Base-by-base conservation (phyloP, 2,888 invertebrate species). In the Gibbula magus region DNA sequence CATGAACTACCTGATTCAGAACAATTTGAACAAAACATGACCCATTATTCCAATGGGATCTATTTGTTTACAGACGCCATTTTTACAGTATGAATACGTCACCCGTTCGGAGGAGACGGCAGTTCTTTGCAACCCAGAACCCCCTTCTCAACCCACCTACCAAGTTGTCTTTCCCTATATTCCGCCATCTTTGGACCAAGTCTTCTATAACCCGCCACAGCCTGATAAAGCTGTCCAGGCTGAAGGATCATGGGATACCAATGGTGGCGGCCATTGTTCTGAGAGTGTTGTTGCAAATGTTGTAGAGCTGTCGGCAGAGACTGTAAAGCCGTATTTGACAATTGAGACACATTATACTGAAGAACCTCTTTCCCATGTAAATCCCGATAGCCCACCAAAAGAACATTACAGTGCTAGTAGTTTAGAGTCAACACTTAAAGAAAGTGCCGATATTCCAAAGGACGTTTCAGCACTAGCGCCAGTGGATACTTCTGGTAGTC, bases 311-410 rank as follows among this genome's bases (percentile, higher is more conserved):
- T 66, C 77, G 13, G 32, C 76, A 16, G 25, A 54, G 20, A 39
- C 77, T 18, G 45, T 56, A 4, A 80, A 39, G 25, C 66, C 80
- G 16, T 86, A 82, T 67, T 53, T 77, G 51, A 79, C 74, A 25
- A 82, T 78, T 29, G 88, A 89, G 77, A 86, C 85, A 2, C 85
- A 87, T 78, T 89, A 89, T 75, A 66, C 81, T 8, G 88, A 89
- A 75, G 84, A 84, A 32, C 87, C 88, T 1, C 53, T 89, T 54
- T 81, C 83, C 4, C 39, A 66, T n/a, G 78, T 86, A 1, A 73
- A 84, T 53, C 85, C 86, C 0, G 84, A 85, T 13, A 78, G 80
- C 13, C 83, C 83, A 2, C 78, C 83, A 0, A 79, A 82, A 0
- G 82, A 77, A 13, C 67, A 82, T 16, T 87, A 86, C 53, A 56